Percentiles rank a stretch among this genome's conserved stretches.
phyloP scores from a whole-genome alignment of 2,888 invertebrate genomes.

The Agrochola lota region DNA sequence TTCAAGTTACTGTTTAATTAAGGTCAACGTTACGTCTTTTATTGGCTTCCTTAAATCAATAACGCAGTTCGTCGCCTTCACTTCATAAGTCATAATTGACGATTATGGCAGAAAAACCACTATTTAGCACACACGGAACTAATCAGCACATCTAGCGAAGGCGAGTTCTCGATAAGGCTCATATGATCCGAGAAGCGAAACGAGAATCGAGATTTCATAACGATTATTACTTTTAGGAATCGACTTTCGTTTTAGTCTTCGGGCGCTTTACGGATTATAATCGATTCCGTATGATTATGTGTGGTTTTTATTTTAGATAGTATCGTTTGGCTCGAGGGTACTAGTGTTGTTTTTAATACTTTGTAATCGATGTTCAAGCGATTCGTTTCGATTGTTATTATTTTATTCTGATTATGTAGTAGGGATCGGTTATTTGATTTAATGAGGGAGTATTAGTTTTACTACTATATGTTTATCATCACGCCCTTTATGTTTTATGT shows the following conservation, averaged over 20 bases:
- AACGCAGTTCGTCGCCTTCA: background rate
- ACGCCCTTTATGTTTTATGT: constrained; percentile 21
- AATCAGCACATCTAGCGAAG: constrained; percentile 53
- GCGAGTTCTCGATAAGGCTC: constrained; percentile 53
- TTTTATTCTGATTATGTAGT: constrained; percentile 43
- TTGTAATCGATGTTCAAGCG: constrained; percentile 41
- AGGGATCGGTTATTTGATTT: constrained; percentile 44
- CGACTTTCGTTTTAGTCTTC: constrained; percentile 65
- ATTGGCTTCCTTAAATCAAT: constrained; percentile 9
- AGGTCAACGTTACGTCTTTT: background rate
- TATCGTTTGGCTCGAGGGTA: constrained; percentile 58
- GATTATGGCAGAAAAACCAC: constrained; percentile 15
- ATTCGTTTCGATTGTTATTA: constrained; percentile 55
- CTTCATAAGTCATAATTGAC: background rate
- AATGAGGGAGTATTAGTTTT: constrained; percentile 37
- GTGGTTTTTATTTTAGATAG: constrained; percentile 65
- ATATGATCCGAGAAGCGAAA: constrained; percentile 53
- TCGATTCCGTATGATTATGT: constrained; percentile 66
- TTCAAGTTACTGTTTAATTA: constrained; percentile 5
- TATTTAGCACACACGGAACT: constrained; percentile 56
- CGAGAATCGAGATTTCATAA: constrained; percentile 65
- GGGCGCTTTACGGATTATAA: constrained; percentile 65
- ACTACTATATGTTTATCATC: constrained; percentile 25
- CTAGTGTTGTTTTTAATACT: constrained; percentile 45
- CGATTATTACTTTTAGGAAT: constrained; percentile 67